A percentile compares a stretch with the other conserved stretches of the same genome.
Evolutionary conservation across 2,113 vertebrate genomes (phyloP).

Genomic region (Gallinago undulata): DNA sequence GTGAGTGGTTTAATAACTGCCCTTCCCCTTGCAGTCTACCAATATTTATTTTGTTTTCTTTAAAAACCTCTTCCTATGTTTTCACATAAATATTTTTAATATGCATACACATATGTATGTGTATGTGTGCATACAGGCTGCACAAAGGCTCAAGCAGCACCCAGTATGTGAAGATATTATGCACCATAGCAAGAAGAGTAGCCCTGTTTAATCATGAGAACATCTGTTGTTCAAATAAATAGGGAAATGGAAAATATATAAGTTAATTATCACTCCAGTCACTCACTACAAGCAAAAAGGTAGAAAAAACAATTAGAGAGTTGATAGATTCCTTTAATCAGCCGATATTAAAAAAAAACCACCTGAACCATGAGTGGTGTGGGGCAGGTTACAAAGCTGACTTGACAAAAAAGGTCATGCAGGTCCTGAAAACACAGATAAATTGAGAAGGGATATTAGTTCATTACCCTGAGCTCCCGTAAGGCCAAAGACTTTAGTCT

Average conservation of each 20-base stretch:
- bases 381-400: neutral
- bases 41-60: neutral
- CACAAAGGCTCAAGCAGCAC: neutral
- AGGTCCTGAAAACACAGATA: neutral
- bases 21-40: neutral
- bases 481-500: neutral
- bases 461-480: neutral
- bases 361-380: neutral
- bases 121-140: accelerated
- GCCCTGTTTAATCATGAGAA: neutral
- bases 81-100: neutral
- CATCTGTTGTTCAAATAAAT: neutral
- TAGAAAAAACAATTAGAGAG: neutral
- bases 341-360: neutral
- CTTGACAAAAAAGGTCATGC: neutral
- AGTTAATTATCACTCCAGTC: neutral
- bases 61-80: neutral
- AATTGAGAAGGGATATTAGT: neutral
- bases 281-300: neutral
- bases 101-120: neutral
- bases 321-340: neutral
- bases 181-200: neutral
- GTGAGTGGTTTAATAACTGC: neutral
- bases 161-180: neutral
- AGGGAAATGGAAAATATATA: neutral